phyloP scores from a whole-genome alignment of 2,888 invertebrate genomes.

The Ecliptopera silaceata region DNA sequence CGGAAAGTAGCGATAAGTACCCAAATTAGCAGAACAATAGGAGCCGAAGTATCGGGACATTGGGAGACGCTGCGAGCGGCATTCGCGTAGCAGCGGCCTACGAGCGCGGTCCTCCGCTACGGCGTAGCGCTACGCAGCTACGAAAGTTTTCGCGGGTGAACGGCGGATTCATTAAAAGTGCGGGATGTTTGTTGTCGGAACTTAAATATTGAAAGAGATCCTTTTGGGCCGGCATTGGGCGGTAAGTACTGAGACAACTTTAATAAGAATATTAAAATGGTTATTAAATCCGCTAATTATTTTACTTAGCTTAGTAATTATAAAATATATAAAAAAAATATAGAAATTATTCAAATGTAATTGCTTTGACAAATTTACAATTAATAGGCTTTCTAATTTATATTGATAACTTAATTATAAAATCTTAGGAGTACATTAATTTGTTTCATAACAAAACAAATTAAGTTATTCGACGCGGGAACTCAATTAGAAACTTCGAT shows the following conservation, averaged over 20 bases:
- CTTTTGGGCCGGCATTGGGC: background rate
- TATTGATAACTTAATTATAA: background rate
- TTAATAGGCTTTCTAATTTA: background rate
- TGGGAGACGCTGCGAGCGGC: conserved; percentile 39
- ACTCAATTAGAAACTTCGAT: conserved; percentile 14
- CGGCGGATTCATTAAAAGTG: conserved; percentile 25
- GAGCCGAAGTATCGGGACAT: background rate
- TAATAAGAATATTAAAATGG: background rate
- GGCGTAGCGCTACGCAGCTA: conserved; percentile 48
- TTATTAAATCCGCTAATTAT: background rate
- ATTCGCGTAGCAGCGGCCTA: conserved; percentile 57
- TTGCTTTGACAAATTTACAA: too few relatives aligned
- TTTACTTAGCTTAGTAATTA: too few relatives aligned
- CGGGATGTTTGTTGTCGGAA: conserved; percentile 35
- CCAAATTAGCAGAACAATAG: background rate
- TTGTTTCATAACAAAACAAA: conserved; percentile 8
- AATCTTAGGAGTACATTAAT: background rate
- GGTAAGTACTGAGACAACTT: conserved; percentile 5
- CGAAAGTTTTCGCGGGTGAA: conserved; percentile 54
- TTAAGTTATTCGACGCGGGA: conserved; percentile 7
- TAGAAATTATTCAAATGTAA: too few relatives aligned
- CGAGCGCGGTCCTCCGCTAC: conserved; percentile 63
- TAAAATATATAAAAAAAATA: too few relatives aligned
- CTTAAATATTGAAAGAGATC: conserved; percentile 31
- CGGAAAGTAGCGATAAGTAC: conserved; percentile 1